Conservation (phyloP, 2,797 vertebrate species). For the Octomys mimax region DNA sequence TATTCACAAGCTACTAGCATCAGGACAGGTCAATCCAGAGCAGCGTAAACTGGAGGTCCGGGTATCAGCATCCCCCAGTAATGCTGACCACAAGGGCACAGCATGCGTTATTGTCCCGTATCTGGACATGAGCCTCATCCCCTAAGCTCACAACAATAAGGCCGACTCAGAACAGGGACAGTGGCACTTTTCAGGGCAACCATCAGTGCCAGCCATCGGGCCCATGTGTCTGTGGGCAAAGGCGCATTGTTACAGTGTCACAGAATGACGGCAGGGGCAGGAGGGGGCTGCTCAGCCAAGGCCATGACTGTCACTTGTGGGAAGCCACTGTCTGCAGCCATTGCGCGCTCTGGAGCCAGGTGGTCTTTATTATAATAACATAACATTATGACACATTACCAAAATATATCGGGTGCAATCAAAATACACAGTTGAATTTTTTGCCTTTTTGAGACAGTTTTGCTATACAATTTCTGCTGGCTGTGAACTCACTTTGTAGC, state of each 20-base stretch:
- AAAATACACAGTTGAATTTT: not conserved
- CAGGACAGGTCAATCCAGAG: not conserved
- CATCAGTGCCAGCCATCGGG: conserved; percentile 51
- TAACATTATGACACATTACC: not conserved
- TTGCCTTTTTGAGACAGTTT: not conserved
- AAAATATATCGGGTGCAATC: not conserved
- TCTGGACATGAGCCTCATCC: conserved; percentile 44
- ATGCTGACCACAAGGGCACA: not conserved
- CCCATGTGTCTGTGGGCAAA: conserved; percentile 55
- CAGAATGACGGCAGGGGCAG: not conserved
- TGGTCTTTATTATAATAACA: not conserved
- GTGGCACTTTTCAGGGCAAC: conserved; percentile 55
- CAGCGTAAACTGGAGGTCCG: not conserved
- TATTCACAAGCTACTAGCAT: not conserved
- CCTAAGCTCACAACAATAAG: conserved; percentile 63
- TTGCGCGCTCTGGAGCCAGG: not conserved
- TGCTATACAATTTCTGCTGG: not conserved
- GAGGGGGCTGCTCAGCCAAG: not conserved
- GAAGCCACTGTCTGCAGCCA: conserved; percentile 11
- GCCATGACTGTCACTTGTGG: conserved; percentile 7
- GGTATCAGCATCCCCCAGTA: not conserved
- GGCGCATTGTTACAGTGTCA: conserved; percentile 68
- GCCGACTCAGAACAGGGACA: conserved; percentile 70
- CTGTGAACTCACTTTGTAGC: not conserved
- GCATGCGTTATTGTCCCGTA: conserved; percentile 42